phyloP scores from a whole-genome alignment of 2,888 invertebrate genomes.

The Mythimna albipuncta region DNA sequence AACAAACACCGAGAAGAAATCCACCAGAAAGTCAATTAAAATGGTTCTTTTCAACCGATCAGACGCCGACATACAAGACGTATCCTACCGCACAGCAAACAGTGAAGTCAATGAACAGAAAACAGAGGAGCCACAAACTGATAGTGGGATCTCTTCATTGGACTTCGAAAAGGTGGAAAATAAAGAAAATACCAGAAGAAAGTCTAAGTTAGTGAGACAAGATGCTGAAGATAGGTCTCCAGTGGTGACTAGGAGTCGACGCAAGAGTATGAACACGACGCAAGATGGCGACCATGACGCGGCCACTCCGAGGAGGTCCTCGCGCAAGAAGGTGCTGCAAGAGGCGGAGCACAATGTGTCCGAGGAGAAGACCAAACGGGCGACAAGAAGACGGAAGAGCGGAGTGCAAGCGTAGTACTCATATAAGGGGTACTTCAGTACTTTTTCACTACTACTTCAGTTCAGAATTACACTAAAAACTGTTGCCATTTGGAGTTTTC shows the following conservation, averaged over 20 bases:
- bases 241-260: slow-evolving; percentile 74
- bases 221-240: slow-evolving; percentile 74
- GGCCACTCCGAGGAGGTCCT: slow-evolving; percentile 56
- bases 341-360: slow-evolving; percentile 64
- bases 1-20: slow-evolving; percentile 71
- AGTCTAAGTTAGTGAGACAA: slow-evolving; percentile 70
- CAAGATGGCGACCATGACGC: slow-evolving; percentile 36
- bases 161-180: slow-evolving; percentile 68
- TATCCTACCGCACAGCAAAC: slow-evolving; percentile 44
- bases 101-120: slow-evolving; percentile 28
- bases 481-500: slow-evolving; percentile 7
- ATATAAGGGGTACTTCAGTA: not conserved
- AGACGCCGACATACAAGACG: slow-evolving; percentile 60
- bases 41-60: slow-evolving; percentile 79
- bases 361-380: slow-evolving; percentile 64
- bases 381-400: slow-evolving; percentile 65
- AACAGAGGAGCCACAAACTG: slow-evolving; percentile 36
- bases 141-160: slow-evolving; percentile 66
- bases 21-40: slow-evolving; percentile 80
- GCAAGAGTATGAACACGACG: slow-evolving; percentile 72
- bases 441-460: too few species aligned
- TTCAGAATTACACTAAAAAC: not conserved
- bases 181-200: slow-evolving; percentile 72
- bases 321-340: slow-evolving; percentile 68
- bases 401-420: slow-evolving; percentile 36